Conservation (phyloP, 2,797 vertebrate genomes). For the Lerista edwardsae region DNA sequence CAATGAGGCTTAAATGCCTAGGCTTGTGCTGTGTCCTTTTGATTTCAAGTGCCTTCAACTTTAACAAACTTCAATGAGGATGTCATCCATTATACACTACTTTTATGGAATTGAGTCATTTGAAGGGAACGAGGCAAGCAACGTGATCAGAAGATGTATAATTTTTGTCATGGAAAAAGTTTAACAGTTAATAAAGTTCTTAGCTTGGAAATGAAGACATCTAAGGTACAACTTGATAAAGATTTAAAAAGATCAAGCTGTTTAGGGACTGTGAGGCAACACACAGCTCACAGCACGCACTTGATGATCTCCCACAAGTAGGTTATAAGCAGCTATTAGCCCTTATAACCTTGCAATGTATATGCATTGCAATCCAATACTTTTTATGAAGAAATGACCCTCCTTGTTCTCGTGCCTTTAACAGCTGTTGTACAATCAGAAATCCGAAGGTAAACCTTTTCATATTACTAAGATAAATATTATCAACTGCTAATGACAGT, state of each 20-base stretch:
- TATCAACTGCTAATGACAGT: neutral
- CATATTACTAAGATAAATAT: neutral
- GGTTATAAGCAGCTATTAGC: neutral
- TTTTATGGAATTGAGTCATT: neutral
- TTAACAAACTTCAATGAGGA: too few relatives aligned
- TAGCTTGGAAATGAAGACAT: neutral
- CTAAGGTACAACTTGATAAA: neutral
- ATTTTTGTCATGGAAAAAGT: neutral
- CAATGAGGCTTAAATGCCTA: too few relatives aligned
- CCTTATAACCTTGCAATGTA: neutral
- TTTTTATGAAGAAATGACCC: neutral
- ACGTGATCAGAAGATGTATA: neutral
- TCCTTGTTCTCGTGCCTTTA: neutral
- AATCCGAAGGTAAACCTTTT: neutral
- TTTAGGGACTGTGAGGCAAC: neutral
- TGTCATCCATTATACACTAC: too few relatives aligned
- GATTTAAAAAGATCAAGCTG: neutral
- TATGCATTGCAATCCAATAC: neutral
- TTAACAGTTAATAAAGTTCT: neutral
- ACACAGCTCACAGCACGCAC: neutral
- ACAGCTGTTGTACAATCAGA: neutral
- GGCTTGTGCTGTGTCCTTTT: too few relatives aligned
- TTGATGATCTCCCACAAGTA: neutral
- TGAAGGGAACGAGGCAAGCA: neutral
- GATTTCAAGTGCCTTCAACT: too few relatives aligned